A percentile compares a stretch with the other conserved stretches of the same genome.
These are phyloP conservation scores for Acanthosepion lycidas DNA, from an alignment of 2,888 invertebrate species.

Conservation along the genomic window DNA sequence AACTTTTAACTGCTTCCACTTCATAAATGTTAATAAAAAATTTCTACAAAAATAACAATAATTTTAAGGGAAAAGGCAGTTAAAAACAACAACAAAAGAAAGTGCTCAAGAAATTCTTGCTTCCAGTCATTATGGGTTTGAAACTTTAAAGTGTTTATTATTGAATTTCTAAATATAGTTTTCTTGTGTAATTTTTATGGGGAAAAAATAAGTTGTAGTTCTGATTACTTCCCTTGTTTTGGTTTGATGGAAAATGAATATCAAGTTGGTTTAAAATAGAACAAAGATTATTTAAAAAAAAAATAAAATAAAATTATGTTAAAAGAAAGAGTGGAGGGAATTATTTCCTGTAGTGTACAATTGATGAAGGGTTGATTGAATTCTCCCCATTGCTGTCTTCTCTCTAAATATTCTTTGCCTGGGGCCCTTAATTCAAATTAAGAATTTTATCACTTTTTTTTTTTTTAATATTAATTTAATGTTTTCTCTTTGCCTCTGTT, in stretches of 20 bases:
- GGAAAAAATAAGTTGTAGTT: not conserved
- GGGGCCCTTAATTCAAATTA: slow-evolving; percentile 8
- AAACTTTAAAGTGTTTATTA: not conserved
- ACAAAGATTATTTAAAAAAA: not conserved
- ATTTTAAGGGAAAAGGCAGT: not conserved
- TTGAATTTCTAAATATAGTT: not conserved
- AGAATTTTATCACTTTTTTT: not conserved
- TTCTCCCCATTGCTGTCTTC: not conserved
- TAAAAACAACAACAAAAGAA: not conserved
- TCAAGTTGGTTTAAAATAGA: not conserved
- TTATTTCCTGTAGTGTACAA: not conserved
- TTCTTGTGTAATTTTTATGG: not conserved
- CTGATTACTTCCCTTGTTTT: slow-evolving; percentile 21
- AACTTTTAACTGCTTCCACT: too few relatives aligned
- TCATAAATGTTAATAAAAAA: not conserved
- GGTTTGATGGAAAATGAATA: not conserved
- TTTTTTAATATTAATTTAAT: not conserved
- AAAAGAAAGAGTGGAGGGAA: too few relatives aligned
- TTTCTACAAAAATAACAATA: not conserved
- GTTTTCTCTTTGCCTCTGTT: not conserved
- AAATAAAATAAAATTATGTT: not conserved
- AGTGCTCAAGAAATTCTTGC: not conserved
- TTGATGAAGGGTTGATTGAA: not conserved
- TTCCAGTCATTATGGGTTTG: not conserved
- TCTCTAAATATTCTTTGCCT: not conserved